phyloP scores from a whole-genome alignment of 2,113 vertebrate species.

The Tetrax tetrax region DNA sequence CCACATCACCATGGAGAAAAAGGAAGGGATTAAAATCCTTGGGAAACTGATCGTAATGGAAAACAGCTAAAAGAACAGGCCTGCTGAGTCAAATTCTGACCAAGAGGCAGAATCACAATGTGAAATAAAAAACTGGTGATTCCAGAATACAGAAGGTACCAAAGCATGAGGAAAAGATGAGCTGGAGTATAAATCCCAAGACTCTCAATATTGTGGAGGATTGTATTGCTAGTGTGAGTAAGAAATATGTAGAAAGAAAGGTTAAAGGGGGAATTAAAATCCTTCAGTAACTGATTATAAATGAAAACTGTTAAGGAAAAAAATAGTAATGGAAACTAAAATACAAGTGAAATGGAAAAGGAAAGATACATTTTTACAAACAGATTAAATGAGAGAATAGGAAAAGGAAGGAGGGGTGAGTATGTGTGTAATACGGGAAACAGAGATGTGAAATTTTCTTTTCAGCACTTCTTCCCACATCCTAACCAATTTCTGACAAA shows the following conservation, averaged over 20 bases:
- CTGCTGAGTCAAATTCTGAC: background rate
- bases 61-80: background rate
- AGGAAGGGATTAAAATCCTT: background rate
- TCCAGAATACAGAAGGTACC: background rate
- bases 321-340: background rate
- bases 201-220: background rate
- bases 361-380: background rate
- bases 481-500: background rate
- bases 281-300: background rate
- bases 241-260: background rate
- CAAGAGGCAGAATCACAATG: background rate
- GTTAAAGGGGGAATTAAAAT: background rate
- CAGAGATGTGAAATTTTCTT: no score
- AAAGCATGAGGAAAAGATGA: background rate
- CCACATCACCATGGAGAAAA: background rate
- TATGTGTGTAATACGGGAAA: background rate
- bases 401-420: background rate
- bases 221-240: background rate
- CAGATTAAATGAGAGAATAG: background rate
- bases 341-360: background rate
- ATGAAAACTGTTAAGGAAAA: background rate
- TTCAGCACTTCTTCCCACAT: conserved; percentile 25
- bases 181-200: background rate
- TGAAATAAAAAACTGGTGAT: background rate
- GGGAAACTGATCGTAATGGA: background rate